Percentiles rank a stretch among this genome's conserved stretches.
Evolutionary conservation across 2,113 vertebrate species (phyloP).

Genomic region (Brachypteracias leptosomus): DNA sequence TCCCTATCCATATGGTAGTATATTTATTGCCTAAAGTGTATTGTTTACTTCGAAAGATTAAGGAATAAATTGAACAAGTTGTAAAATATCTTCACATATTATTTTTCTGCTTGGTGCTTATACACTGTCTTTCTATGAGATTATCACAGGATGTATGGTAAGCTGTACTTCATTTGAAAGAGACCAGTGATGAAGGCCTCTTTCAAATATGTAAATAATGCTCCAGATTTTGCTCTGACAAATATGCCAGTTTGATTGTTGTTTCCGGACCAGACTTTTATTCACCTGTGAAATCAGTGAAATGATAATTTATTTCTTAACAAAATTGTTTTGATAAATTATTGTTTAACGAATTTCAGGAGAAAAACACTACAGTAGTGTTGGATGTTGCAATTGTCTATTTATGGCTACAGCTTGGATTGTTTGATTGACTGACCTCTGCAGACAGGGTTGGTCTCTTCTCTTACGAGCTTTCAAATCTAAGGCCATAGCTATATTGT

Average conservation of each 20-base stretch:
- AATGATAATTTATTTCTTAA: neutral
- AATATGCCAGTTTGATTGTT: neutral
- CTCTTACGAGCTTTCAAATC: neutral
- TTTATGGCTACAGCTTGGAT: neutral
- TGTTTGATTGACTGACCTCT: neutral
- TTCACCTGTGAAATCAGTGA: neutral
- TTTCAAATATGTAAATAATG: neutral
- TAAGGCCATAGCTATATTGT: neutral
- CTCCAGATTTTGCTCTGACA: neutral
- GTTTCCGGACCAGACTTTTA: neutral
- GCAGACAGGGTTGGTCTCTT: neutral
- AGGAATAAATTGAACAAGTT: neutral
- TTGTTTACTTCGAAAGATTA: constrained; percentile 9
- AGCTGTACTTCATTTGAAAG: neutral
- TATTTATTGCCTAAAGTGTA: constrained; percentile 13
- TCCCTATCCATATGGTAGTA: constrained; percentile 9
- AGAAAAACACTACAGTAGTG: neutral
- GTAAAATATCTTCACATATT: neutral
- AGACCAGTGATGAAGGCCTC: neutral
- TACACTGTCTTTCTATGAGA: neutral
- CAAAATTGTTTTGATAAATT: neutral
- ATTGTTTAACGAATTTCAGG: neutral
- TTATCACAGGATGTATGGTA: neutral
- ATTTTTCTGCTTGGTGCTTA: neutral
- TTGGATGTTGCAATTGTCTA: neutral